A percentile compares a stretch with the other conserved stretches of the same genome.
phyloP scores from a whole-genome alignment of 2,888 invertebrate genomes.

The Amblyjoppa fuscipennis region DNA sequence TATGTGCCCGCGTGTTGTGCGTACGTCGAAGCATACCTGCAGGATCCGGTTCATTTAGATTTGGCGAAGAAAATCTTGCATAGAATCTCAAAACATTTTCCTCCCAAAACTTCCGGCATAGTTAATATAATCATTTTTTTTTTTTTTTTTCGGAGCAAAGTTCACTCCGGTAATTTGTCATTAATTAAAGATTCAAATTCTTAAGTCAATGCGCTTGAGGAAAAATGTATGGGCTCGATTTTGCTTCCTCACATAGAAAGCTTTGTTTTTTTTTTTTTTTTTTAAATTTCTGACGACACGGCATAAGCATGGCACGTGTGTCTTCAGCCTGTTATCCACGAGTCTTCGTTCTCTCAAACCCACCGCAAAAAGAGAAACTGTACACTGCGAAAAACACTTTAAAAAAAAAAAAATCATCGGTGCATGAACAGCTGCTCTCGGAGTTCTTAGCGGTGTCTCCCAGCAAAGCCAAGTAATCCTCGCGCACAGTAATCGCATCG shows the following conservation, averaged over 20 bases:
- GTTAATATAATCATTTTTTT: background rate
- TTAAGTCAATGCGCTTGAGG: background rate
- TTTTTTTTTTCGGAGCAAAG: background rate
- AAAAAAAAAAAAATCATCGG: conserved; percentile 72
- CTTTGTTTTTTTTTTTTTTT: background rate
- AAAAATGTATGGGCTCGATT: background rate
- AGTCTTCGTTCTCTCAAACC: conserved; percentile 40
- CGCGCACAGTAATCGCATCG: conserved; percentile 4
- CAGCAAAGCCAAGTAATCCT: conserved; percentile 73
- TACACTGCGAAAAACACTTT: conserved; percentile 73
- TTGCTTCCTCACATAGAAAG: background rate
- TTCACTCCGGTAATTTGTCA: background rate
- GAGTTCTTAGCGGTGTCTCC: conserved; percentile 45
- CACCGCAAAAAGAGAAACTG: conserved; percentile 54
- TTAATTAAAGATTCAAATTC: background rate
- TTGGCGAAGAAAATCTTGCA: conserved; percentile 10
- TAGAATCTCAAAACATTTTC: background rate
- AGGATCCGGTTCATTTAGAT: conserved; percentile 36
- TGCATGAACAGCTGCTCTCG: conserved; percentile 77
- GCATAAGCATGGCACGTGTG: conserved; percentile 29
- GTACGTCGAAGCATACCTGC: background rate
- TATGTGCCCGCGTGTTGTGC: background rate
- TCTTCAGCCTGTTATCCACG: conserved; percentile 43
- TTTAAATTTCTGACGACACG: background rate
- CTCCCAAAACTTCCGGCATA: background rate